phyloP scores from a whole-genome alignment of 2,888 invertebrate species.

The Pyrochroa serraticornis region DNA sequence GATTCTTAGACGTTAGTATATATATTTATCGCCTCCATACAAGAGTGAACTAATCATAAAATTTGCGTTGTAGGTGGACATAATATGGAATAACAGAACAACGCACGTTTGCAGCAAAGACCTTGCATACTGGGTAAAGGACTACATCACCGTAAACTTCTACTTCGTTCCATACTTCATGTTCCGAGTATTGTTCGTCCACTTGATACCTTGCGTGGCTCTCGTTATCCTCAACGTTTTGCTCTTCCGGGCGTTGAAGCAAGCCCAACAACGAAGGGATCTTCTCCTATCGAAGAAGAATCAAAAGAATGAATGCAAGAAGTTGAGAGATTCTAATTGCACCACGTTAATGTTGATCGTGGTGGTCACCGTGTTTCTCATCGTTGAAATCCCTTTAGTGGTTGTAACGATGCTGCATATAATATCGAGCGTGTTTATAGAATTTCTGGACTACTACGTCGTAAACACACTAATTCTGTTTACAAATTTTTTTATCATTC shows the following conservation, averaged over 20 bases:
- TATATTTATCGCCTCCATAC: not conserved
- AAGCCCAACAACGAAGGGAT: conserved; percentile 69
- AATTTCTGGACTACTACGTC: conserved; percentile 76
- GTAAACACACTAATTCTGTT: conserved; percentile 79
- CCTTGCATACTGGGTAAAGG: conserved; percentile 73
- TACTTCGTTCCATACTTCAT: conserved; percentile 85
- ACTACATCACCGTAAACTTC: conserved; percentile 70
- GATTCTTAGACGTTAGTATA: too few relatives aligned
- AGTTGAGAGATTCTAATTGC: conserved; percentile 79
- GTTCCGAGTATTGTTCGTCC: conserved; percentile 90
- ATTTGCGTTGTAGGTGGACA: conserved; percentile 61
- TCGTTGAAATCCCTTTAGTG: conserved; percentile 84
- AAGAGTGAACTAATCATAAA: not conserved
- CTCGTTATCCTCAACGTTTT: conserved; percentile 88
- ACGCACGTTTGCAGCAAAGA: conserved; percentile 70
- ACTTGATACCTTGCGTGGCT: conserved; percentile 86
- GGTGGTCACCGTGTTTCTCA: conserved; percentile 82
- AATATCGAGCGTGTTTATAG: conserved; percentile 71
- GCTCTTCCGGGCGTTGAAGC: conserved; percentile 83
- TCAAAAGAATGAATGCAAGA: conserved; percentile 77
- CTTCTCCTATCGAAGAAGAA: conserved; percentile 54
- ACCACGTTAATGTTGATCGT: conserved; percentile 88
- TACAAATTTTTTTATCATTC: conserved; percentile 89
- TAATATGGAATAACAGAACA: conserved; percentile 73
- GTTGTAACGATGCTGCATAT: conserved; percentile 85